Evolutionary conservation across 2,113 vertebrate genomes (phyloP).

Genomic region (Mionectes macconnelli): DNA sequence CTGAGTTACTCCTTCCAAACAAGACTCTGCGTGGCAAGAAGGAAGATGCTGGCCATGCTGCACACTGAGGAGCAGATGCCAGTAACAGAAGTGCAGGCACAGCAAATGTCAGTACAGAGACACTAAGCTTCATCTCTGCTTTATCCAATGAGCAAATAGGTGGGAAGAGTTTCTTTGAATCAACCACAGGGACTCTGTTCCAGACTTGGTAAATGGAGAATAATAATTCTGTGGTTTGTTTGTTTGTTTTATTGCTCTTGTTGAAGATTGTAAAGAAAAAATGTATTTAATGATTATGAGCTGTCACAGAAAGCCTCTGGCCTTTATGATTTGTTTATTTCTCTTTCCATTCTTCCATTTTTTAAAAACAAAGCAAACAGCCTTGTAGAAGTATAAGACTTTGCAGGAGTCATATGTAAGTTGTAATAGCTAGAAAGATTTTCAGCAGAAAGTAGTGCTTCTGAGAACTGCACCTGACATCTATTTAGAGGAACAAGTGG

Average conservation of each 20-base stretch:
- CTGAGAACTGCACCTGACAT: background rate
- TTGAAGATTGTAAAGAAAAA: background rate
- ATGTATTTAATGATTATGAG: background rate
- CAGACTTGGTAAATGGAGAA: background rate
- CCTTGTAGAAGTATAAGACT: background rate
- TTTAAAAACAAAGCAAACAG: background rate
- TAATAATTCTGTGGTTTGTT: background rate
- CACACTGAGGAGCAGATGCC: background rate
- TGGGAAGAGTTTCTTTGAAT: background rate
- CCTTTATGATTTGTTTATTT: background rate
- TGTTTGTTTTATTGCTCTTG: background rate
- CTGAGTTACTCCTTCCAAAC: background rate
- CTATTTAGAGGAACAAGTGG: background rate
- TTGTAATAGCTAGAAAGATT: background rate
- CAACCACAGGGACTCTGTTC: background rate
- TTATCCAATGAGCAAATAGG: background rate
- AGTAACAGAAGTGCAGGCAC: background rate
- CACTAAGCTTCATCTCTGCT: background rate
- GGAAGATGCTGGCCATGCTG: accelerated
- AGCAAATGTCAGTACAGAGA: background rate
- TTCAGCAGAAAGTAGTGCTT: background rate
- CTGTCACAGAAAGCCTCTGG: background rate
- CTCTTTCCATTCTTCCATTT: background rate
- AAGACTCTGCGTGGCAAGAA: background rate
- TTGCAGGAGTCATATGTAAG: background rate